A percentile compares a stretch with the other conserved stretches of the same genome.
These are phyloP conservation scores for Onchidella celtica DNA, from an alignment of 2,888 invertebrate genomes.

Conservation along the genomic window DNA sequence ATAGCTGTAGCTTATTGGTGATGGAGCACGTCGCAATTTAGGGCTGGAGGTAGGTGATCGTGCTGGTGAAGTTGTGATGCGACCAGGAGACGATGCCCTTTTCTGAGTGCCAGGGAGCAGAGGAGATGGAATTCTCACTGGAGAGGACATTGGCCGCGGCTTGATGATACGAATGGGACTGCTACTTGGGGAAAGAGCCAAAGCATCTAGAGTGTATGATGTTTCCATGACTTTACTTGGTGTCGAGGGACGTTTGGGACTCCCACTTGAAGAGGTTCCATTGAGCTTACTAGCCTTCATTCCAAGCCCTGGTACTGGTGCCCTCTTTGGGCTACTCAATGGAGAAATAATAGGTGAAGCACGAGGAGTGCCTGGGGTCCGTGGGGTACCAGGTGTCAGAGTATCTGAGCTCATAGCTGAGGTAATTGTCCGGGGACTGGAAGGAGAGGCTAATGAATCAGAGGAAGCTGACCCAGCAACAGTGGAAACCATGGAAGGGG, in stretches of 20 bases:
- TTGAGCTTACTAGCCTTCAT: conserved; percentile 55
- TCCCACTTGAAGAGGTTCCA: conserved; percentile 55
- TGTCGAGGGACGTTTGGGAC: conserved; percentile 67
- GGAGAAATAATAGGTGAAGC: conserved; percentile 75
- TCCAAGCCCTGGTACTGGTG: conserved; percentile 33
- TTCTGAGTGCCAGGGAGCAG: conserved; percentile 58
- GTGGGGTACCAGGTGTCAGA: conserved; percentile 74
- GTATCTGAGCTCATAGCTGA: conserved; percentile 77
- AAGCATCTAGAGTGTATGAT: conserved; percentile 65
- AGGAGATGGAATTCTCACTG: conserved; percentile 68
- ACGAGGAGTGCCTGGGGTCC: conserved; percentile 72
- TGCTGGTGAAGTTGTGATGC: conserved; percentile 58
- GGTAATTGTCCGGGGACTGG: conserved; percentile 61
- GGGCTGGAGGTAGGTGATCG: conserved; percentile 74
- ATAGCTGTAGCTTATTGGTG: conserved; percentile 78
- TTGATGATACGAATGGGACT: conserved; percentile 70
- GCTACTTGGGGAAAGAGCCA: conserved; percentile 71
- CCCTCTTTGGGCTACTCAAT: conserved; percentile 67
- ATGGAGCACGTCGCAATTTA: conserved; percentile 75
- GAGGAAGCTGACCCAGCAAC: conserved; percentile 63
- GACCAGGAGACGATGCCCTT: conserved; percentile 57
- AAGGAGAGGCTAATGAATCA: conserved; percentile 64
- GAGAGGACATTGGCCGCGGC: conserved; percentile 62
- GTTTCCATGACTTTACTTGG: conserved; percentile 66
- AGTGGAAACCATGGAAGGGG: conserved; percentile 54